A percentile compares a stretch with the other conserved stretches of the same genome.
These are phyloP conservation scores for Oryctes rhinoceros DNA, from an alignment of 1,140 invertebrate genomes.

Conservation along the genomic window DNA sequence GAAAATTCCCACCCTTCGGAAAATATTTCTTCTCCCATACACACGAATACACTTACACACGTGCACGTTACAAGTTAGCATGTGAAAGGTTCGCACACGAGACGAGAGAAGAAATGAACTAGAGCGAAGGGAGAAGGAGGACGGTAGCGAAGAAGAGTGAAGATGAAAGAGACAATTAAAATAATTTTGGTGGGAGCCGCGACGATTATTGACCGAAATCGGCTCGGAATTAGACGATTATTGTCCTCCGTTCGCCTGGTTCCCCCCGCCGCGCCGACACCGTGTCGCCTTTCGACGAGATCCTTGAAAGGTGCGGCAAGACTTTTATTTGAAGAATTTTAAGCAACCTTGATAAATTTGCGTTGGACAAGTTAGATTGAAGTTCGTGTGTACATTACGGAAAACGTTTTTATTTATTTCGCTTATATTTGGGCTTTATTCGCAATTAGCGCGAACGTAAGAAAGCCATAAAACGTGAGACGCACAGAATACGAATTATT, in stretches of 20 bases:
- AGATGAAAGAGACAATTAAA: constrained; percentile 21
- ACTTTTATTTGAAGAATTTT: neutral
- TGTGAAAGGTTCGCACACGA: neutral
- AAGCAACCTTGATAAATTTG: neutral
- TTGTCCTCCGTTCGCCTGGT: neutral
- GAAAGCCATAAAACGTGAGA: too few species aligned
- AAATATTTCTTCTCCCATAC: constrained; percentile 33
- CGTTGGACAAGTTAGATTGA: too few species aligned
- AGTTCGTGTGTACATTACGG: too few species aligned
- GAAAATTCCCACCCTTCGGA: constrained; percentile 36
- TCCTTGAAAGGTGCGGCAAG: neutral
- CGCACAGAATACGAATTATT: too few species aligned
- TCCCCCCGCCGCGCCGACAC: neutral
- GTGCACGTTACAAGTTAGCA: neutral
- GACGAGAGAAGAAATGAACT: neutral
- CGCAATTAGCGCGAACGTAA: too few species aligned
- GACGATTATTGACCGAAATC: constrained; percentile 36
- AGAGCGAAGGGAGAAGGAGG: neutral
- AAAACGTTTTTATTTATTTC: too few species aligned
- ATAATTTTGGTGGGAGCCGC: constrained; percentile 35
- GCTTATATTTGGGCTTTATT: too few species aligned
- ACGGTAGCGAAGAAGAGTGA: neutral
- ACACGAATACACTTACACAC: neutral
- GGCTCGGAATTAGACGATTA: constrained; percentile 31
- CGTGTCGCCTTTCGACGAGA: neutral